Evolutionary conservation across 2,113 vertebrate species (phyloP).

Genomic region (Anser brachyrhynchus): DNA sequence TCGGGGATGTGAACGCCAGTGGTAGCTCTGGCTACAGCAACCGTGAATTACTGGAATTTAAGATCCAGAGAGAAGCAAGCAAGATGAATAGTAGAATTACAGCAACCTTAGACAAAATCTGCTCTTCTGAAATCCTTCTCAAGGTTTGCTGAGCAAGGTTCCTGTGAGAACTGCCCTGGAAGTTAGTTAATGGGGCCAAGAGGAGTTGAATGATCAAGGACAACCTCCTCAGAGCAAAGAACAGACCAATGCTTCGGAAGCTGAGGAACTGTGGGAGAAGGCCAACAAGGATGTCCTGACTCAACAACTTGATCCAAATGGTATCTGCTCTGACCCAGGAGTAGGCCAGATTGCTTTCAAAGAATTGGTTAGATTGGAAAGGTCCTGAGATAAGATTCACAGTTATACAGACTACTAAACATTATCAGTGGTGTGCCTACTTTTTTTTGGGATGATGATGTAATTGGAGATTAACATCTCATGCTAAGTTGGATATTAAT

Average conservation of each 20-base stretch:
- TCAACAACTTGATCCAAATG: background rate
- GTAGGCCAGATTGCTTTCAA: background rate
- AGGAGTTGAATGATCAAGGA: background rate
- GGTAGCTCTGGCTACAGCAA: background rate
- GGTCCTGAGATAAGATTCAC: background rate
- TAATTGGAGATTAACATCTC: background rate
- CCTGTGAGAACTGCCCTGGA: background rate
- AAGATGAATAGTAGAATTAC: background rate
- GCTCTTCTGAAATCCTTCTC: background rate
- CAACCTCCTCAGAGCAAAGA: background rate
- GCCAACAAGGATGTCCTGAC: background rate
- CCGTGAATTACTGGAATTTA: background rate
- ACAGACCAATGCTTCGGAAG: background rate
- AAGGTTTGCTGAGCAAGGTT: background rate
- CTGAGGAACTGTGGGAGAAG: background rate
- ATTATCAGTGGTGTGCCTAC: background rate
- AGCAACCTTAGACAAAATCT: background rate
- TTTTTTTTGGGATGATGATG: background rate
- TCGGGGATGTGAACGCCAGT: background rate
- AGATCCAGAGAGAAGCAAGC: background rate
- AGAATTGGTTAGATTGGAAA: background rate
- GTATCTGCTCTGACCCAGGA: background rate
- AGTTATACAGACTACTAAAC: background rate
- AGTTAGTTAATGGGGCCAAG: background rate
- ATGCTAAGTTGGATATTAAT: accelerated